Percentiles rank a stretch among this genome's conserved stretches.
phyloP scores from a whole-genome alignment of 2,888 invertebrate species.

The Dolomedes plantarius region DNA sequence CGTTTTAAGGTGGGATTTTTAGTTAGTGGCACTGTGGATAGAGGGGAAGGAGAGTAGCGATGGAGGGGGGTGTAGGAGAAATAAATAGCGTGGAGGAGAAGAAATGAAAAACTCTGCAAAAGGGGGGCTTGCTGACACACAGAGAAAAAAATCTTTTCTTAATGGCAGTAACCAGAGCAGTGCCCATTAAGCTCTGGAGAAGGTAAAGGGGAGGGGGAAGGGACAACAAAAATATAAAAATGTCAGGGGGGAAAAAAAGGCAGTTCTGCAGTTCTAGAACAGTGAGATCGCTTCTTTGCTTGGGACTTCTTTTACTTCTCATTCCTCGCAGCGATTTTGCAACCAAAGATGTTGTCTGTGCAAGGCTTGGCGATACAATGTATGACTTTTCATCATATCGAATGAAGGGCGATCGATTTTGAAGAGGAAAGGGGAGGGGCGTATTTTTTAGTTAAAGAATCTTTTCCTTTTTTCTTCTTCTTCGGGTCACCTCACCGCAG shows the following conservation, averaged over 20 bases:
- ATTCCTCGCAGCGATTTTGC: conserved; percentile 50
- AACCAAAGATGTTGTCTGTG: conserved; percentile 56
- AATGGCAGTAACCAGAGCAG: conserved; percentile 70
- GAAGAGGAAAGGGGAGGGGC: neutral
- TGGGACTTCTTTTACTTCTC: conserved; percentile 7
- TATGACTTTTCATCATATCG: conserved; percentile 47
- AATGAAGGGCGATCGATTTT: conserved; percentile 3
- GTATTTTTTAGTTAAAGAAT: conserved; percentile 3
- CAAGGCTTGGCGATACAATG: conserved; percentile 40
- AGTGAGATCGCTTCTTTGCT: conserved; percentile 61
- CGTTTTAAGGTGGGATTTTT: conserved; percentile 42
- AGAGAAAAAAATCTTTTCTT: conserved; percentile 40
- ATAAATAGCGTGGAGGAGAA: conserved; percentile 25
- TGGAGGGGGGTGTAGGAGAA: neutral
- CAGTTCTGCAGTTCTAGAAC: conserved; percentile 58
- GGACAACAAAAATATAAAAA: conserved; percentile 40
- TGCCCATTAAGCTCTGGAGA: conserved; percentile 56
- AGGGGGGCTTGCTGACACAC: neutral
- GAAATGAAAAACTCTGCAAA: conserved; percentile 46
- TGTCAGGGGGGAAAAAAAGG: conserved; percentile 40
- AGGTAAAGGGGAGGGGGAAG: conserved; percentile 30
- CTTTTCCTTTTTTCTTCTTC: neutral
- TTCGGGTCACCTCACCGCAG: neutral
- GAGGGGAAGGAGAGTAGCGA: neutral
- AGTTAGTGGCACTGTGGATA: conserved; percentile 35